Percentiles rank a stretch among this genome's conserved stretches.
Conservation (phyloP, 2,888 invertebrate species). For the Metellina segmentata region DNA sequence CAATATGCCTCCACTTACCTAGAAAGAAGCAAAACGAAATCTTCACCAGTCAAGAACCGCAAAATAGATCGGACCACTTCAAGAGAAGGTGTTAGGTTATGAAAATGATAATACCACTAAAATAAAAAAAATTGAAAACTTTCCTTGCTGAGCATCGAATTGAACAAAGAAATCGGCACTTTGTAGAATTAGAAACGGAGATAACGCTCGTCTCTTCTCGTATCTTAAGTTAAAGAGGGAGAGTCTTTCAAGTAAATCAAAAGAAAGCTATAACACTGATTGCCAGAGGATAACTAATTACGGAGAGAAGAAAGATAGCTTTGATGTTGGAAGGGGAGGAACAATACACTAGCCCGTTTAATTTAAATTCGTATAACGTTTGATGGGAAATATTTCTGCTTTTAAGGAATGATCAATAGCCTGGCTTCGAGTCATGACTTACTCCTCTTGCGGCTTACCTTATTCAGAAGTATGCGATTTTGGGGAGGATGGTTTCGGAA, state of each 20-base stretch:
- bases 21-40: too few species aligned
- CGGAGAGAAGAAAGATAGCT: slow-evolving; percentile 25
- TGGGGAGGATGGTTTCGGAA: background rate
- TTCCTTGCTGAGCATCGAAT: background rate
- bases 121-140: slow-evolving; percentile 21
- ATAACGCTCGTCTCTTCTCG: background rate
- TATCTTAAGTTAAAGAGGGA: background rate
- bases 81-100: background rate
- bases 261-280: slow-evolving; percentile 60
- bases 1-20: too few species aligned
- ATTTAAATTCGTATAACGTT: slow-evolving; percentile 55
- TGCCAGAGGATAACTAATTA: slow-evolving; percentile 57
- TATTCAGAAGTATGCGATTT: background rate
- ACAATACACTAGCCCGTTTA: slow-evolving; percentile 48
- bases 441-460: too few species aligned
- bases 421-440: background rate
- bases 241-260: slow-evolving; percentile 35
- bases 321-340: slow-evolving; percentile 32
- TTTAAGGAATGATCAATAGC: slow-evolving; percentile 50
- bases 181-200: slow-evolving; percentile 40
- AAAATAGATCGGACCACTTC: background rate
- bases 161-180: slow-evolving; percentile 47
- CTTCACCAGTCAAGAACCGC: background rate
- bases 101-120: background rate
- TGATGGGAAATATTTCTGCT: slow-evolving; percentile 53